Evolutionary conservation across 2,797 vertebrate genomes (phyloP), one percentile per base, ranked within the genome.

Genomic region (Galagoides demidoff): DNA sequence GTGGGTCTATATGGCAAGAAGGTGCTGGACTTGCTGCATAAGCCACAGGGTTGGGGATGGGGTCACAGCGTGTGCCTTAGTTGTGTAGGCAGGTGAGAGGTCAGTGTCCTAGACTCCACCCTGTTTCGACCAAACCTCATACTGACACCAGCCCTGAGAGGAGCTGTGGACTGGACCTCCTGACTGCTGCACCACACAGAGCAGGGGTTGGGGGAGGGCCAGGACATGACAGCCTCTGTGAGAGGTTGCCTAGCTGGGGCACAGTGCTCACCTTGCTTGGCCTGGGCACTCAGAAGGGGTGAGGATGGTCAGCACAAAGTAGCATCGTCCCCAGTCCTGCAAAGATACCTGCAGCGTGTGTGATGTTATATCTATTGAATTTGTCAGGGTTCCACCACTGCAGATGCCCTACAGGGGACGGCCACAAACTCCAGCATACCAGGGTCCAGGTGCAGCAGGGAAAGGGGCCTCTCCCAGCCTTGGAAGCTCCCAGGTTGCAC

Each of bases 381-480:
- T 97, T 92, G 3, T 96, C 92, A 99, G 98, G 89, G 55, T 96
- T 45, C 96, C 97, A 13, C 96, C 96, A 6, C 9, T 98, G 55
- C 93, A 90, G 45, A 88, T 95, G 3, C 94, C 98, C 25, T 19
- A 73, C 5, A 98, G 70, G 23, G 89, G 79, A 2, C 94, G n/a
- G 12, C 94, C 95, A 8, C 85, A 90, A 9, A 70, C 78, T 8
- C 88, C 97, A 1, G 92, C 94, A 7, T 84, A 96, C 45, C 96
- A 63, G 64, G 96, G 85, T 2, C 97, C 97, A 0, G 97, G 96
- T 49, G 78, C 87, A 92, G 98, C 63, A 1, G 96, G 96, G 3
- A 95, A 63, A 1, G 98, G 98, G 98, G 97, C 95, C 71, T 97
- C 95, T 5, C 98, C 98, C 14, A 93, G 98, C 83, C 98, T 98